Base-by-base conservation (phyloP, 2,113 vertebrate genomes). In the Pluvianellus socialis region DNA sequence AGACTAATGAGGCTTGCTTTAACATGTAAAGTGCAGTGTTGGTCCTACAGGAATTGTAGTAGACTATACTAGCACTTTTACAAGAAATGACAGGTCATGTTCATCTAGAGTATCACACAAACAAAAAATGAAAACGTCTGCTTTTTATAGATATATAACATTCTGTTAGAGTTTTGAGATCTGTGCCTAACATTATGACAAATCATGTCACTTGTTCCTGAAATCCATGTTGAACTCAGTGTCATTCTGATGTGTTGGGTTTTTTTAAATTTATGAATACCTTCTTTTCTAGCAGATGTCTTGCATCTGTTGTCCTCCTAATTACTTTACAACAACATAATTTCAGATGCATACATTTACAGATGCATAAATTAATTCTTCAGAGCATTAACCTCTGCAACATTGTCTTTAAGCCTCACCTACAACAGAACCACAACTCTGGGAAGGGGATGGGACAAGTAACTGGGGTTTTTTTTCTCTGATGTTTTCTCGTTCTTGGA, bases 191-290 rank as follows among this genome's bases (percentile, higher is more conserved):
- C 76, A 66, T 80, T 85, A 79, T 91, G 90, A 89, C 61, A 88
- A 90, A 86, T 65, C 28, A 44, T 18, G 47, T 32, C 45, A 55
- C 47, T 61, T 71, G 20, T 73, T 95, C 80, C 71, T 92, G 87
- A 91, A 96, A 96, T 66, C 61, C 52, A 47, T 94, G 96, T 95
- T 92, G 72, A 93, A 88, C 38, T 91, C 73, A 90, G 20, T 87
- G 73, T 94, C 63, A 72, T 80, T 89, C 47, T 68, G 82, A 65
- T 49, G 10, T 96, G 90, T 62, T 90, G 86, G 94, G 88, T 80
- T 21, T 33, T 73, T 35, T 72, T 93, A 66, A 10, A 94, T 89
- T 79, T 84, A 68, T 85, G 79, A 90, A 81, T n/a, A 56, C 44
- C 62, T 63, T 76, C 17, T 52, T 66, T 86, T 82, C 67, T 65